Conservation (phyloP, 2,113 vertebrate genomes). For the Otis tarda region DNA sequence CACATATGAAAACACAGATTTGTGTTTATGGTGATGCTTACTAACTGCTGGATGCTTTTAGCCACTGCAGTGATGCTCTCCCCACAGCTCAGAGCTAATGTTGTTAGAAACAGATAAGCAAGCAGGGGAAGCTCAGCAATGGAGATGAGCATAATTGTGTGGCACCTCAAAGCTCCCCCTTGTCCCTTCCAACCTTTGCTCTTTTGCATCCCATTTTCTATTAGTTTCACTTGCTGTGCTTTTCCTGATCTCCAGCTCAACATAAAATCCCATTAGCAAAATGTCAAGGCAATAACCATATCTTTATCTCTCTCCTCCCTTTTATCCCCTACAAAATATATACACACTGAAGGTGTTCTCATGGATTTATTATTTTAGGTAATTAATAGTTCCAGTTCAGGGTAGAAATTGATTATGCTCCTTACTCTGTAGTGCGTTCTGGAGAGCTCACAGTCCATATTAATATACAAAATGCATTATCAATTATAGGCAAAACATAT, state of each 20-base stretch:
- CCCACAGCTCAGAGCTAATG: background rate
- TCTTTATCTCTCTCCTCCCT: background rate
- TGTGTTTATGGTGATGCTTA: background rate
- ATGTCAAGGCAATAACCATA: slow-evolving; percentile 35
- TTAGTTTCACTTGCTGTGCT: background rate
- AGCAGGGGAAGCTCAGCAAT: background rate
- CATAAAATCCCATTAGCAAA: slow-evolving; percentile 50
- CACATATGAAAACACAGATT: background rate
- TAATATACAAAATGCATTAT: background rate
- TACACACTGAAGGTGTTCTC: background rate
- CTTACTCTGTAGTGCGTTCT: background rate
- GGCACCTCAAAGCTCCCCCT: background rate
- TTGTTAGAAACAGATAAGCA: background rate
- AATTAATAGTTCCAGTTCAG: background rate
- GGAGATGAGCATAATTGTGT: background rate
- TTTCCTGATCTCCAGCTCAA: background rate
- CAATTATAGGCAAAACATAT: background rate
- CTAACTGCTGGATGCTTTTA: background rate
- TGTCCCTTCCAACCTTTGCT: background rate
- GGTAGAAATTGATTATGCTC: background rate
- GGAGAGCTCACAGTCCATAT: background rate
- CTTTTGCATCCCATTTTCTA: slow-evolving; percentile 16
- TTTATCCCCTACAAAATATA: background rate
- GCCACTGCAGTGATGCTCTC: background rate
- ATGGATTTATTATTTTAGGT: background rate